phyloP scores from a whole-genome alignment of 2,797 vertebrate species.

The Podargus strigoides region DNA sequence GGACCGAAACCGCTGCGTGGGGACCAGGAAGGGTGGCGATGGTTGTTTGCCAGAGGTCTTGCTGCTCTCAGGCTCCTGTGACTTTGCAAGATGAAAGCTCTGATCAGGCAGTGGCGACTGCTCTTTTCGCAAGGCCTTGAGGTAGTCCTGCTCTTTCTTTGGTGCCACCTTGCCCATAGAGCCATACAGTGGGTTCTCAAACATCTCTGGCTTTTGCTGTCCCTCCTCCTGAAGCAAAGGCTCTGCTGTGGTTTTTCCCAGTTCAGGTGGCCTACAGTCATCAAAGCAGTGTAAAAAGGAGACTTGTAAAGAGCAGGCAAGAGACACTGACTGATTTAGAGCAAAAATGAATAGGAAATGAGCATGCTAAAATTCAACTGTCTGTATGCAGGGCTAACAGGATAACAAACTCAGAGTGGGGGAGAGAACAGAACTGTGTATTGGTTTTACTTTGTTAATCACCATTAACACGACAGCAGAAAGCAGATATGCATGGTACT shows the following conservation, averaged over 20 bases:
- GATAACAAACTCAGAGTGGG: neutral
- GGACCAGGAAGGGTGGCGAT: constrained; percentile 74
- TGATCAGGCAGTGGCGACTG: constrained; percentile 68
- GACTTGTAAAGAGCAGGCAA: neutral
- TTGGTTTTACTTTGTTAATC: neutral
- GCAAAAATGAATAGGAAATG: neutral
- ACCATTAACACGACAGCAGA: neutral
- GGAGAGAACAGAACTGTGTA: neutral
- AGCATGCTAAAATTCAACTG: neutral
- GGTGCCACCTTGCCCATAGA: constrained; percentile 70
- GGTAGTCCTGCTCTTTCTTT: constrained; percentile 79
- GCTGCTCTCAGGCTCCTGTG: constrained; percentile 72
- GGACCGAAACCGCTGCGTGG: constrained; percentile 82
- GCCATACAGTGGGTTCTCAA: constrained; percentile 96
- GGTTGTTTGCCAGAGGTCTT: constrained; percentile 54
- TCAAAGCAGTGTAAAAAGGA: neutral
- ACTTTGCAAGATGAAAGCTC: constrained; percentile 66
- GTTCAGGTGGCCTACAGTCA: constrained; percentile 40
- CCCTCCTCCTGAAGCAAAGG: constrained; percentile 69
- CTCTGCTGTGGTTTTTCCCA: constrained; percentile 49
- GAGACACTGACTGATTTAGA: neutral
- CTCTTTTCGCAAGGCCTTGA: constrained; percentile 74
- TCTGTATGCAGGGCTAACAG: neutral
- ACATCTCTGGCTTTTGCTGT: constrained; percentile 83
- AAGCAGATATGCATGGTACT: neutral